Evolutionary conservation across 2,113 vertebrate genomes (phyloP).

Genomic region (Myiozetetes cayanensis): DNA sequence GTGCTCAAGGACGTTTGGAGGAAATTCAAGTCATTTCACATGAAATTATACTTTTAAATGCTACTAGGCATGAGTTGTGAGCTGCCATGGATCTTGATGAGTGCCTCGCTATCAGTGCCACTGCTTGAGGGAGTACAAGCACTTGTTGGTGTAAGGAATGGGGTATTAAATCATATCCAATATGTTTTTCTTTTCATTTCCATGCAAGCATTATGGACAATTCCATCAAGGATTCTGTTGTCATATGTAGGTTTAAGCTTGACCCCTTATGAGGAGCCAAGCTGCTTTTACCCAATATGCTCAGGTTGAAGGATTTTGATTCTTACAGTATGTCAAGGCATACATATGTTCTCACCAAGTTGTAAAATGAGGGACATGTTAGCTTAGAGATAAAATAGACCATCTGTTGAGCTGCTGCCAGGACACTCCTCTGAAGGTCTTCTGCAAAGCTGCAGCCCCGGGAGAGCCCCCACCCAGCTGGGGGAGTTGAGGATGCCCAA

Average conservation of each 20-base stretch:
- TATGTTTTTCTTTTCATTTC: not conserved
- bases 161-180: not conserved
- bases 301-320: not conserved
- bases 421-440: not conserved
- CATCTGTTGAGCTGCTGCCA: not conserved
- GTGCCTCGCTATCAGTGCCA: not conserved
- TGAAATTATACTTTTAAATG: not conserved
- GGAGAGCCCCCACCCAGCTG: not conserved
- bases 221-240: not conserved
- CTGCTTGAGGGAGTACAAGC: not conserved
- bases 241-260: not conserved
- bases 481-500: too few species aligned
- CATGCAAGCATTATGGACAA: not conserved
- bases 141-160: not conserved
- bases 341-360: not conserved
- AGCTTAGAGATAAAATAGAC: not conserved
- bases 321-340: not conserved
- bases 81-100: not conserved
- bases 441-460: accelerated
- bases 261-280: not conserved
- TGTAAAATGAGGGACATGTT: accelerated
- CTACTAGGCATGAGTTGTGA: not conserved
- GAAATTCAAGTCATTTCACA: not conserved
- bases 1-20: not conserved
- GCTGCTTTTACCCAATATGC: not conserved